Base-by-base conservation (phyloP, 2,888 invertebrate genomes). In the Aricia artaxerxes region DNA sequence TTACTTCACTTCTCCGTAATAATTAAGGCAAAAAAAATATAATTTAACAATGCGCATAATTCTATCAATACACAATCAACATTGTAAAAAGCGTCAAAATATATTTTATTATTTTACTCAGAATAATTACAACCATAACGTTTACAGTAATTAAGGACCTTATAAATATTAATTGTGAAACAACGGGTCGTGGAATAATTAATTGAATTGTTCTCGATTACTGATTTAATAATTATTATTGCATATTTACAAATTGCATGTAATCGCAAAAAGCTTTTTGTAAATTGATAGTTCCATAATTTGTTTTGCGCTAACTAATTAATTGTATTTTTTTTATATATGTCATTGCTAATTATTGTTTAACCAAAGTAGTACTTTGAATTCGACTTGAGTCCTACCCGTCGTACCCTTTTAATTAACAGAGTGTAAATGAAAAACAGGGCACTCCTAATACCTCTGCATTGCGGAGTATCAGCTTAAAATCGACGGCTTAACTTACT, bases 151-250 rank as follows among this genome's bases (percentile, higher is more conserved):
- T 76, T 6, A 76, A 76, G 38, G 35, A 53, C 76, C 31, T 76
- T 57, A 76, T 76, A 76, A 76, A 76, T 76, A 76, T 76, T 76
- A 53, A 76, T 76, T 53, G 69, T 69, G 76, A 35, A 76, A 76
- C 57, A 76, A 76, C 35, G 57, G 31, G 16, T 53, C 57, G 76
- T 76, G 53, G 16, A 76, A 76, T 76, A 76, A 76, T 76, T 76
- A 57, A 76, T 57, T 53, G 57, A 75, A 76, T 75, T 75, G 75
- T 75, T 6, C 35, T 53, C 76, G 53, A 57, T 76, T 76, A 76
- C 76, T 76, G 76, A 76, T 76, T 76, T 76, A 76, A 76, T 76
- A 76, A 76, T 76, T 76, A 76, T 35, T 76, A 75, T 75, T 75
- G 75, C 16, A 76, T 76, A 76, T 76, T 75, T 57, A 76, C 53